phyloP scores from a whole-genome alignment of 2,113 vertebrate species.

The Marcusenius ussheri region DNA sequence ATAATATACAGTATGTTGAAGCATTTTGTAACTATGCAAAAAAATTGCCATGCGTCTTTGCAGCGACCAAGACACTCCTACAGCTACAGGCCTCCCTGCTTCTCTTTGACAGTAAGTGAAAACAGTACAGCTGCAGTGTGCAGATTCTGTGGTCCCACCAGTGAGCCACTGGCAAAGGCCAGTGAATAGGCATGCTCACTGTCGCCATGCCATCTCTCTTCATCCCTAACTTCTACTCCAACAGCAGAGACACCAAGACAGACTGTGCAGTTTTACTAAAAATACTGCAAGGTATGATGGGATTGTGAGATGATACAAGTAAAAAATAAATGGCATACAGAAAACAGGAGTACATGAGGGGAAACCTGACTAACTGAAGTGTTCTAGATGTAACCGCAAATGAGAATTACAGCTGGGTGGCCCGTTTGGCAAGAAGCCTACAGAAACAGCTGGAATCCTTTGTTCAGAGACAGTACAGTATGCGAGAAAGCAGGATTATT shows the following conservation, averaged over 20 bases:
- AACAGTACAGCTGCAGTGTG: neutral
- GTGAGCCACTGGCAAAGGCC: neutral
- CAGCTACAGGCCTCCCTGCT: neutral
- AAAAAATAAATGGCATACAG: neutral
- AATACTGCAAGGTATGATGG: neutral
- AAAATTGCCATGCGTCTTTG: neutral
- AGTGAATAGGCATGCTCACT: neutral
- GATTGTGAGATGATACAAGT: neutral
- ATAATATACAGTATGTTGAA: neutral
- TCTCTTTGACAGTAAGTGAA: neutral
- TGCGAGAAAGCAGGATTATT: neutral
- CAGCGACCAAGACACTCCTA: neutral
- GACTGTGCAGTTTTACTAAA: neutral
- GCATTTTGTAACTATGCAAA: neutral
- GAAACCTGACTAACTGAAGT: neutral
- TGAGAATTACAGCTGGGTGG: neutral
- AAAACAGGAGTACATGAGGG: neutral
- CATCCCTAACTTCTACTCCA: neutral
- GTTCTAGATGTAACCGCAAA: neutral
- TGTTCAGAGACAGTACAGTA: neutral
- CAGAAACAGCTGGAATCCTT: neutral
- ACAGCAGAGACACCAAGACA: neutral
- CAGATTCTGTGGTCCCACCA: neutral
- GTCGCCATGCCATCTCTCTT: neutral
- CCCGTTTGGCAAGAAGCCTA: neutral